Conservation (phyloP, 1,140 invertebrate genomes). For the Drosophila equinoxialis region DNA sequence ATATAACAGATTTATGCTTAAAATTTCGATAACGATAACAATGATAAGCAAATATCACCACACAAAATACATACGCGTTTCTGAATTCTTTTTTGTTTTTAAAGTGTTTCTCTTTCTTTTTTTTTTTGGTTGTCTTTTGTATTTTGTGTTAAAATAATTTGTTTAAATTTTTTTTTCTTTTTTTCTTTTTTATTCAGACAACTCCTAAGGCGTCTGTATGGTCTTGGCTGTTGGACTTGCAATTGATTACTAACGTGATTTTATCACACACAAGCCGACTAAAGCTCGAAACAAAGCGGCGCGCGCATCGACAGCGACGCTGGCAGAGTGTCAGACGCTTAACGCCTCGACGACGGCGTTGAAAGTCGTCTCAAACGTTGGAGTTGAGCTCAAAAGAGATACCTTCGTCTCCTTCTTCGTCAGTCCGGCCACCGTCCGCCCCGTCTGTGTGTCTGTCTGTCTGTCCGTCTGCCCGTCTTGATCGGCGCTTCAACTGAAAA, state of each 20-base stretch:
- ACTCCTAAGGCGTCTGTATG: constrained; percentile 24
- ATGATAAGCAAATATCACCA: constrained; percentile 7
- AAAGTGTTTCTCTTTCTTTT: constrained; percentile 6
- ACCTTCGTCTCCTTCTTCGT: background rate
- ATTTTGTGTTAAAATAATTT: constrained; percentile 15
- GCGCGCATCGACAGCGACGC: constrained; percentile 48
- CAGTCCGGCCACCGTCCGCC: constrained; percentile 5
- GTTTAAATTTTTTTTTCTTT: background rate
- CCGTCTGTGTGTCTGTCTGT: constrained; percentile 3
- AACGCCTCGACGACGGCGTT: constrained; percentile 42
- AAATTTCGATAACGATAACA: constrained; percentile 4
- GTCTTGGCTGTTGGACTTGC: constrained; percentile 82
- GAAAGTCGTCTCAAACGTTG: constrained; percentile 21
- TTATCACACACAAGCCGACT: constrained; percentile 83
- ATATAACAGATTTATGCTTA: constrained; percentile 2
- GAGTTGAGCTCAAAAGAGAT: constrained; percentile 31
- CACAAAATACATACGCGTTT: constrained; percentile 10
- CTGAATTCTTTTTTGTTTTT: background rate
- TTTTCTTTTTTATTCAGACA: constrained; percentile 5
- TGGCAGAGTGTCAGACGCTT: constrained; percentile 36
- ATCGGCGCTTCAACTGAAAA: constrained; percentile 55
- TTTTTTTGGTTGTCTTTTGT: background rate
- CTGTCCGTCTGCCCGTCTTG: constrained; percentile 16
- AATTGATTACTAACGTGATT: constrained; percentile 83
- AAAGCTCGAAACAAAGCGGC: constrained; percentile 80